Base-by-base conservation (phyloP, 2,113 vertebrate genomes). In the Sinocyclocheilus rhinocerous region DNA sequence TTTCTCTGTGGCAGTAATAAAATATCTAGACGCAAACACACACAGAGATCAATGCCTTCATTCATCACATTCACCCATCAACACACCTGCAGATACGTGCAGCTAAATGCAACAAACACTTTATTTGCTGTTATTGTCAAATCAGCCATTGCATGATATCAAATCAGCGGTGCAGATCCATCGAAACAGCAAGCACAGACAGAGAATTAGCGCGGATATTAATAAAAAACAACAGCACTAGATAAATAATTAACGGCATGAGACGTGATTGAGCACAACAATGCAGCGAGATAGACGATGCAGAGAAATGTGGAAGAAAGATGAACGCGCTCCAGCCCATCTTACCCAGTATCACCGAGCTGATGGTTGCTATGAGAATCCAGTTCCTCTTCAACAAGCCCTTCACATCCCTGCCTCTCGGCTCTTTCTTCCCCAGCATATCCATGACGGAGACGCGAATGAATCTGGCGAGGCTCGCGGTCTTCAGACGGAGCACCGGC, bases 291-390 rank as follows among this genome's bases (percentile, higher is more conserved):
- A 24, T 15, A 8, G 2, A 4, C 20, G 55, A 42, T 24, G 55
- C 52, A 16, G 33, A 6, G 24, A 70, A 69, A 22, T 36, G 45
- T 45, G 36, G 36, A 36, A 6, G 36, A 36, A 36, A 36, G 4
- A 36, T 36, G 42, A 42, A 42, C 42, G 42, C 42, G 42, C 42
- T 45, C 42, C 42, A 45, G 42, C 8, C 57, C 81, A 13, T 59
- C 97, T 93, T 95, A 99, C 97, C 97, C 87, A 97, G 87, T 83
- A 97, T 81, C 93, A 99, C 97, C 0, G 97, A 95, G 0, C 92
- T 70, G 84, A 98, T 91, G 12, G 97, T 98, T 92, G 95, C 94
- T 13, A 98, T 93, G 16, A 98, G 96, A 0, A 98, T 94, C 96
- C 97, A 98, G 85, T 99, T 97, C 84, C 91, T 97, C 95, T 76